Conservation (phyloP, 1,140 invertebrate genomes). For the Orchesella cincta region DNA sequence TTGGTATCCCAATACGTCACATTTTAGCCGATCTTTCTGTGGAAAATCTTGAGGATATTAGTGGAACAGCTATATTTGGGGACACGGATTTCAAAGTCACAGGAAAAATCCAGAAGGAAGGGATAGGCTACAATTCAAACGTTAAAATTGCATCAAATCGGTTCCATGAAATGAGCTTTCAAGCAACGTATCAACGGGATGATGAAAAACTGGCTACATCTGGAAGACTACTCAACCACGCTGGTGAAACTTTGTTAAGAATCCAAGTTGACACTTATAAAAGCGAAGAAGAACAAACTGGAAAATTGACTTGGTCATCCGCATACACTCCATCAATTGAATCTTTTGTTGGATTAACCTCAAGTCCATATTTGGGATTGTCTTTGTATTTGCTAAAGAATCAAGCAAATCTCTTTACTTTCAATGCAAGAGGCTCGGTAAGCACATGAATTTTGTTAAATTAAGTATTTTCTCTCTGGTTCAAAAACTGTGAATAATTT, state of each 20-base stretch:
- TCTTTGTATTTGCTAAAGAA: background rate
- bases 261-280: background rate
- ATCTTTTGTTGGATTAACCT: background rate
- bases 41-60: conserved; percentile 13
- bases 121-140: background rate
- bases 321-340: background rate
- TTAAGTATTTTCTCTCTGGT: too few relatives aligned
- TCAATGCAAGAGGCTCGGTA: background rate
- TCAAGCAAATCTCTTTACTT: background rate
- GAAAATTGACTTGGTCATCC: background rate
- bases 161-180: background rate
- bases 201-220: background rate
- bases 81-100: background rate
- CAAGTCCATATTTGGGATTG: background rate
- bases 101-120: background rate
- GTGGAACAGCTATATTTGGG: background rate
- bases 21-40: background rate
- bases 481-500: too few relatives aligned
- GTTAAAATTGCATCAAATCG: conserved; percentile 2
- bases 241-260: background rate
- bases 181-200: background rate
- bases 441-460: background rate
- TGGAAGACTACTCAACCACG: background rate
- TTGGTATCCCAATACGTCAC: too few relatives aligned
- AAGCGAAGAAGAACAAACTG: background rate